Evolutionary conservation across 2,797 vertebrate genomes (phyloP), one percentile per base, ranked within the genome.

Genomic region (Peromyscus melanophrys): DNA sequence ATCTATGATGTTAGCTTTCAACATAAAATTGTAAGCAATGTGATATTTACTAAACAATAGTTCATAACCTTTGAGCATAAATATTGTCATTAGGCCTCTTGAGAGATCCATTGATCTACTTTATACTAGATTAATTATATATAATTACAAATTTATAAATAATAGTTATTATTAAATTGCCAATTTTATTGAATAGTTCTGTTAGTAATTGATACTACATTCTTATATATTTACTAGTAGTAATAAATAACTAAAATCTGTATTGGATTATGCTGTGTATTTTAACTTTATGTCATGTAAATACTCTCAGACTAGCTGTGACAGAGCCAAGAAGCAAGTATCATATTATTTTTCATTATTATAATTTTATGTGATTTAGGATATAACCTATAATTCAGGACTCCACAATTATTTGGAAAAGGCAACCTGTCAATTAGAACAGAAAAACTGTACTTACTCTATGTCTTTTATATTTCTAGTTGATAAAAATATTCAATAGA

Each of bases 141-240:
- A n/a, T 95, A 95, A 97, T 98, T 95, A 97, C 95, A 78, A 69
- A 82, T 87, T 97, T 59, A 78, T 82, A 96, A 96, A 95, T 27
- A 59, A 34, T 88, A 85, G 81, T 80, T 92, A 96, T 92, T 95
- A 97, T 78, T 93, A 88, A 80, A 93, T 75, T 96, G 90, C 31
- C 88, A 96, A 95, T 96, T 97, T 96, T 83, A 78, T 91, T 96
- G 69, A 96, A 93, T 92, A 87, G 43, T 89, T 94, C 67, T 61
- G 94, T 94, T 80, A 96, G 81, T 93, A 95, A 97, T 76, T 92
- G 96, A 94, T 3, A 96, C 29, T 19, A 89, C 94, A 93, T 77
- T 25, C 21, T 93, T 95, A 84, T 34, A 73, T 95, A 88, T 86
- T 92, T 97, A 92, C 93, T 83, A 96, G n/a, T 96, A 92, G n/a